Conservation (phyloP, 53 echinoderm and acorn worm species). For the Apostichopus leukothele region DNA sequence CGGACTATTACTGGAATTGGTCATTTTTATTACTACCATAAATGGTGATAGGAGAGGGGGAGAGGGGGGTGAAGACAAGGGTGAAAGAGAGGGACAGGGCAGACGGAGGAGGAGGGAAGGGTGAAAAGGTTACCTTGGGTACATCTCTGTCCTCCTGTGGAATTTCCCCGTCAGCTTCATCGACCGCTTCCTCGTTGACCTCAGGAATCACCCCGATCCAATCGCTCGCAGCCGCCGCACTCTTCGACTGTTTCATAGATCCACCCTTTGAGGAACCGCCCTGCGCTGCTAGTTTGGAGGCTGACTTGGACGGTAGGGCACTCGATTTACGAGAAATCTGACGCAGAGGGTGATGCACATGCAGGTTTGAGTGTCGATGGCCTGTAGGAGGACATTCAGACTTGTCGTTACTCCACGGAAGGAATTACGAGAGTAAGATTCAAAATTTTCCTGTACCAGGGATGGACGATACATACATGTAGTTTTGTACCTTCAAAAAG, state of each 20-base stretch:
- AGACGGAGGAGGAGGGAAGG: neutral
- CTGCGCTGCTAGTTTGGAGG: neutral
- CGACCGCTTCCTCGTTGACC: constrained; percentile 25
- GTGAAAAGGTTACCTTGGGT: constrained; percentile 15
- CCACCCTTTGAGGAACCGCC: constrained; percentile 2
- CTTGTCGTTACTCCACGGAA: too few relatives aligned
- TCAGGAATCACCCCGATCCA: constrained; percentile 2
- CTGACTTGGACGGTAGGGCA: neutral
- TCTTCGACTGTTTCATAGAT: neutral
- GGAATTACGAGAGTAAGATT: too few relatives aligned
- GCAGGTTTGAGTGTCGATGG: constrained; percentile 42
- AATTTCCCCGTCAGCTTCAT: neutral
- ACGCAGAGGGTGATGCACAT: constrained; percentile 49
- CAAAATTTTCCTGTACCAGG: too few relatives aligned
- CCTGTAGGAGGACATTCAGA: neutral
- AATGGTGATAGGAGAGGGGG: too few relatives aligned
- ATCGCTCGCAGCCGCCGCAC: neutral
- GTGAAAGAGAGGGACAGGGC: too few relatives aligned
- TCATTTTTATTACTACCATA: too few relatives aligned
- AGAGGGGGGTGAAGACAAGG: too few relatives aligned
- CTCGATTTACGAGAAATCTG: constrained; percentile 43
- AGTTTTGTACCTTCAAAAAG: too few relatives aligned
- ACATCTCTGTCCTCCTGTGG: constrained; percentile 33
- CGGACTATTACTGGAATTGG: too few relatives aligned
- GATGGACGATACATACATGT: too few relatives aligned